These are phyloP conservation scores for Laticauda laticaudata DNA, from an alignment of 2,113 vertebrate genomes.

Conservation along the genomic window DNA sequence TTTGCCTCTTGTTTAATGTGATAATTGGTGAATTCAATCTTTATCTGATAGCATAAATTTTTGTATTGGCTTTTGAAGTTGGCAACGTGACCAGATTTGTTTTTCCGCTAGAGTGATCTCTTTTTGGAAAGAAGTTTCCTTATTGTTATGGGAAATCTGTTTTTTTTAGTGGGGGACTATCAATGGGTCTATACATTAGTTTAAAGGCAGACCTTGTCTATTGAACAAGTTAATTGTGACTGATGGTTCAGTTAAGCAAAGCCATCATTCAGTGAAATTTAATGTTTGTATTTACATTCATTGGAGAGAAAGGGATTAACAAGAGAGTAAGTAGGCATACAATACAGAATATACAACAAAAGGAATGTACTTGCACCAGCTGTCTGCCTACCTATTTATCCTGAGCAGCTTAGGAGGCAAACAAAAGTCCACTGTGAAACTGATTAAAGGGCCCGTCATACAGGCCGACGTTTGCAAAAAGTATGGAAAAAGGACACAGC, in stretches of 20 bases:
- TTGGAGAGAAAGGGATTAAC: not conserved
- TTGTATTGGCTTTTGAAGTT: too few relatives aligned
- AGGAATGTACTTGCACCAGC: not conserved
- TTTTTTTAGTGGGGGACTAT: not conserved
- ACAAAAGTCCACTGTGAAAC: not conserved
- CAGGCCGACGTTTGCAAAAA: too few relatives aligned
- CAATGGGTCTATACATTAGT: not conserved
- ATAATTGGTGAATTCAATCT: too few relatives aligned
- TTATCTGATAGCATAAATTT: too few relatives aligned
- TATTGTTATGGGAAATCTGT: too few relatives aligned
- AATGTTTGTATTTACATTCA: not conserved
- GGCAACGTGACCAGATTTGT: too few relatives aligned
- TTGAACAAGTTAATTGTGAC: not conserved
- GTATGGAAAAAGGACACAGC: too few relatives aligned
- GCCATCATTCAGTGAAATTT: not conserved
- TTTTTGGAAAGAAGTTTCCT: too few relatives aligned
- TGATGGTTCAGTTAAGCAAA: not conserved
- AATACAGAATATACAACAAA: not conserved
- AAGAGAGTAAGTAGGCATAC: not conserved
- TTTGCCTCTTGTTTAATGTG: too few relatives aligned
- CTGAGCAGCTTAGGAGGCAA: not conserved
- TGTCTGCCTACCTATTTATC: not conserved
- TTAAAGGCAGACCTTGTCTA: not conserved
- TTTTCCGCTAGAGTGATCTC: too few relatives aligned
- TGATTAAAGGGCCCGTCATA: not conserved